Evolutionary conservation across 1,140 invertebrate genomes (phyloP).

Genomic region (Bombus terrestris): DNA sequence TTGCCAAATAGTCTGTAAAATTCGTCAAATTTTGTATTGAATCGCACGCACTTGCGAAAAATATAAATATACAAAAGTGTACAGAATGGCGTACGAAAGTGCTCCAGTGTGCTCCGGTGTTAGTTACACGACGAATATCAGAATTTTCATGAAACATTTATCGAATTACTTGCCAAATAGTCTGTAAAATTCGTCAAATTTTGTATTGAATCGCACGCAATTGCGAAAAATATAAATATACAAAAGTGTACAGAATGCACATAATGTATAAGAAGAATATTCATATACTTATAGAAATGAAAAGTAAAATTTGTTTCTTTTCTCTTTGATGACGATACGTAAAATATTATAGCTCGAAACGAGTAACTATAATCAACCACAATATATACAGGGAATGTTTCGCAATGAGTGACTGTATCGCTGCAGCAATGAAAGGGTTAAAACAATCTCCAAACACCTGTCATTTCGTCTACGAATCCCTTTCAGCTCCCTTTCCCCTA

Average conservation of each 20-base stretch:
- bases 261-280: not conserved
- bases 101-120: not conserved
- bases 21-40: not conserved
- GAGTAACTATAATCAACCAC: not conserved
- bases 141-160: not conserved
- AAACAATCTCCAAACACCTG: not conserved
- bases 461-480: not conserved
- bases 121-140: too few relatives aligned
- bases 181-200: too few relatives aligned
- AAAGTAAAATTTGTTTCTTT: not conserved
- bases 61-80: not conserved
- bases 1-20: too few relatives aligned
- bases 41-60: not conserved
- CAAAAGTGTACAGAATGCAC: not conserved
- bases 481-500: not conserved
- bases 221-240: not conserved
- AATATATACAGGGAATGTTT: not conserved
- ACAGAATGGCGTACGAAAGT: not conserved
- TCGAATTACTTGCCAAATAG: not conserved
- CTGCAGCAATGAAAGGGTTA: not conserved
- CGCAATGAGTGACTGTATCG: not conserved
- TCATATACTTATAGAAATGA: not conserved
- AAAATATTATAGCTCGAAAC: not conserved
- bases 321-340: too few relatives aligned
- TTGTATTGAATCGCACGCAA: rapidly evolving